A percentile compares a stretch with the other conserved stretches of the same genome.
phyloP scores from a whole-genome alignment of 1,140 invertebrate genomes.

The Heliothis subflexa region DNA sequence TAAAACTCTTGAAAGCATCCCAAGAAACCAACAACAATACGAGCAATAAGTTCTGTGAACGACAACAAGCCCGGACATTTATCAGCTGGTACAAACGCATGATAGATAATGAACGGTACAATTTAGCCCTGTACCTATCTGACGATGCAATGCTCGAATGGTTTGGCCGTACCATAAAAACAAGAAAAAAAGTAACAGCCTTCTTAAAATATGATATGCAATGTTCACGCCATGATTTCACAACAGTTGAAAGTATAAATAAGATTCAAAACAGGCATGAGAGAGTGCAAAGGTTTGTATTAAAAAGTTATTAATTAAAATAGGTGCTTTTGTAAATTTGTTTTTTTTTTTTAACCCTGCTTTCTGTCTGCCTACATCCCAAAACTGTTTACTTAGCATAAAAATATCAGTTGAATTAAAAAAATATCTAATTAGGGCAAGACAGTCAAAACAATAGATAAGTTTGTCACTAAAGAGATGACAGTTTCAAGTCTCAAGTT shows the following conservation, averaged over 20 bases:
- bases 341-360: constrained; percentile 12
- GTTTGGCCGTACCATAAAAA: constrained; percentile 87
- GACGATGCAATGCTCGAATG: constrained; percentile 86
- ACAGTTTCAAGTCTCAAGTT: too few relatives aligned
- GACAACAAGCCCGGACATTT: constrained; percentile 72
- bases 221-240: constrained; percentile 80
- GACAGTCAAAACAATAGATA: too few relatives aligned
- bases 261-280: constrained; percentile 72
- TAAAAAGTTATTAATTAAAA: constrained; percentile 39
- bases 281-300: constrained; percentile 66
- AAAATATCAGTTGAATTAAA: too few relatives aligned
- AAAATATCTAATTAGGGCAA: neutral
- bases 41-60: constrained; percentile 59
- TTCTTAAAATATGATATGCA: constrained; percentile 82
- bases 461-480: too few relatives aligned
- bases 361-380: neutral
- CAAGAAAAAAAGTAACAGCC: constrained; percentile 80
- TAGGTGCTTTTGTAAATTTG: constrained; percentile 5
- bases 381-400: neutral
- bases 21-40: constrained; percentile 63
- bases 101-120: constrained; percentile 80
- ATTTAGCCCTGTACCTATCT: constrained; percentile 81
- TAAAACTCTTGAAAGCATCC: constrained; percentile 49
- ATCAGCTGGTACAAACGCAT: constrained; percentile 79
- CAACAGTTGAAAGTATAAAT: constrained; percentile 73